Evolutionary conservation across 2,797 vertebrate species (phyloP).

Genomic region (Gymnoscopelus microlampas): DNA sequence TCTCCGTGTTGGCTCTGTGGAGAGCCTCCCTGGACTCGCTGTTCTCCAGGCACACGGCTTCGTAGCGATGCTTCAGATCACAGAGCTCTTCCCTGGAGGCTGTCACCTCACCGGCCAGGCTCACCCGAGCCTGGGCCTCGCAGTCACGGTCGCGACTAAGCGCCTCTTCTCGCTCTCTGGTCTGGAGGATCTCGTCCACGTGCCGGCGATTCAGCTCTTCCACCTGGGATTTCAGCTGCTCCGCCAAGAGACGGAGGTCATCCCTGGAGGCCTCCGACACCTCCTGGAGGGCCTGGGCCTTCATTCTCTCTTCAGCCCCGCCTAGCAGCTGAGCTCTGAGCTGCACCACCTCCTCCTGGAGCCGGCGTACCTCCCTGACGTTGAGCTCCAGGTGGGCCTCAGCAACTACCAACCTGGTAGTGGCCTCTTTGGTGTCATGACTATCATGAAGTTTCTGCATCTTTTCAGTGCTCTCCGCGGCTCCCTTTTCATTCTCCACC

Average conservation of each 20-base stretch:
- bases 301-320: slow-evolving; percentile 78
- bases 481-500: slow-evolving; percentile 75
- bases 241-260: slow-evolving; percentile 82
- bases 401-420: slow-evolving; percentile 75
- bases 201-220: slow-evolving; percentile 88
- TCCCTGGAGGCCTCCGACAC: slow-evolving; percentile 75
- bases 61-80: slow-evolving; percentile 72
- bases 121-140: slow-evolving; percentile 67
- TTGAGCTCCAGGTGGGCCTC: slow-evolving; percentile 86
- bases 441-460: slow-evolving; percentile 55
- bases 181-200: slow-evolving; percentile 85
- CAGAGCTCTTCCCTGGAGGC: slow-evolving; percentile 81
- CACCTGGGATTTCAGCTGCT: slow-evolving; percentile 84
- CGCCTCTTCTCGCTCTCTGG: slow-evolving; percentile 80
- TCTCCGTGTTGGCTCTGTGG: slow-evolving; percentile 88
- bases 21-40: slow-evolving; percentile 87
- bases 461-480: slow-evolving; percentile 75
- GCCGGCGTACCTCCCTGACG: slow-evolving; percentile 78
- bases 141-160: slow-evolving; percentile 74
- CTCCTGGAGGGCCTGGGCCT: slow-evolving; percentile 81
- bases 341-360: slow-evolving; percentile 81
- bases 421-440: slow-evolving; percentile 68
- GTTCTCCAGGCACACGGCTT: slow-evolving; percentile 79
- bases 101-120: slow-evolving; percentile 75
- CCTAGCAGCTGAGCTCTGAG: slow-evolving; percentile 84